phyloP scores from a whole-genome alignment of 64 coral and sea anemone genomes.

The Anthopleura sola region DNA sequence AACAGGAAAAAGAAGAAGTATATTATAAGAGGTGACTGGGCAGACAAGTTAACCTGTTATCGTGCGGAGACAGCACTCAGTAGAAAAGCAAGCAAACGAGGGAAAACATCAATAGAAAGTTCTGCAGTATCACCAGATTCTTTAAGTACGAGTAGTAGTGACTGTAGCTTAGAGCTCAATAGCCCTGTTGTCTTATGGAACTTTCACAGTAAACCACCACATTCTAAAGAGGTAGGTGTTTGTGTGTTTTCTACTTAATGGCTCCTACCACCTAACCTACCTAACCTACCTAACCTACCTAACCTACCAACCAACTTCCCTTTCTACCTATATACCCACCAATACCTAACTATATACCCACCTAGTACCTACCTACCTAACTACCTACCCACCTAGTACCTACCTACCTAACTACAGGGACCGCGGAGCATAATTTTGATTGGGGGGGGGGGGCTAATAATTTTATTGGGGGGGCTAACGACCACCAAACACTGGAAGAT shows the following conservation, averaged over 20 bases:
- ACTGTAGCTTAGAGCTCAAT: slow-evolving; percentile 42
- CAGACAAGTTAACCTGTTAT: slow-evolving; percentile 64
- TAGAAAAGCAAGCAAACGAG: slow-evolving; percentile 46
- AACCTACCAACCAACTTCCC: too few relatives aligned
- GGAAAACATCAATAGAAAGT: background rate
- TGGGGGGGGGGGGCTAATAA: too few relatives aligned
- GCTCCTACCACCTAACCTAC: too few relatives aligned
- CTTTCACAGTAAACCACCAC: slow-evolving; percentile 35
- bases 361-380: too few relatives aligned
- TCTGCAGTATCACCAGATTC: slow-evolving; percentile 10
- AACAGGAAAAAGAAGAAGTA: slow-evolving; percentile 76
- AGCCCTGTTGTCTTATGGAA: slow-evolving; percentile 41
- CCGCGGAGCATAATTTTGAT: too few relatives aligned
- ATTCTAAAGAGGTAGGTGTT: slow-evolving; percentile 51
- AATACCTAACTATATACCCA: too few relatives aligned
- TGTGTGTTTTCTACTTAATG: background rate
- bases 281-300: too few relatives aligned
- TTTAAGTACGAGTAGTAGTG: slow-evolving; percentile 58
- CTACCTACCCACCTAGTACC: too few relatives aligned
- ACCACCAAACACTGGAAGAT: too few relatives aligned
- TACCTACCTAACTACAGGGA: too few relatives aligned
- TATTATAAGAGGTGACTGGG: slow-evolving; percentile 82
- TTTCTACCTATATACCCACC: too few relatives aligned
- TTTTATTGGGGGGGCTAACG: too few relatives aligned
- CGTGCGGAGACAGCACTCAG: slow-evolving; percentile 44